Percentiles rank a stretch among this genome's conserved stretches.
Conservation (phyloP, 2,113 vertebrate genomes). For the Oryzias woworae region DNA sequence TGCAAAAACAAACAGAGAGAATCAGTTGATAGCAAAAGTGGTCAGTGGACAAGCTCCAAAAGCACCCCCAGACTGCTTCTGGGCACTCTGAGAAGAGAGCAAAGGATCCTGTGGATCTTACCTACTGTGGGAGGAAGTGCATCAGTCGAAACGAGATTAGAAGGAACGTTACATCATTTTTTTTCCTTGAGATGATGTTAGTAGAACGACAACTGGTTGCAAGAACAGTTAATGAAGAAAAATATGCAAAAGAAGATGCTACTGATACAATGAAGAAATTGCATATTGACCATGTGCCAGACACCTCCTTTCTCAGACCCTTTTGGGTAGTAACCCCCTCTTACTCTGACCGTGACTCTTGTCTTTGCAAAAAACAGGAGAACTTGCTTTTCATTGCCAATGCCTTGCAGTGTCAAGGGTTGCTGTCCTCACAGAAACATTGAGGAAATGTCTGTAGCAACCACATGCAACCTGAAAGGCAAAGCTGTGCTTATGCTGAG, state of each 20-base stretch:
- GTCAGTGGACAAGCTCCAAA: background rate
- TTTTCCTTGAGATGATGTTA: background rate
- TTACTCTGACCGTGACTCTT: background rate
- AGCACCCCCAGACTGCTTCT: background rate
- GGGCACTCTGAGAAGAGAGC: conserved; percentile 1
- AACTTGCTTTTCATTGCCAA: conserved; percentile 2
- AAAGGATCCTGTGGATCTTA: conserved; percentile 2
- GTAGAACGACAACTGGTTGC: background rate
- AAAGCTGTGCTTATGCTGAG: conserved; percentile 1
- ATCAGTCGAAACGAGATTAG: background rate
- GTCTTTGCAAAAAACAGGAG: conserved; percentile 1
- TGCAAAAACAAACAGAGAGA: conserved; percentile 5
- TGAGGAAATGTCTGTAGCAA: background rate
- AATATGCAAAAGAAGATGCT: conserved; percentile 2
- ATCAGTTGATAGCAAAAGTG: conserved; percentile 2
- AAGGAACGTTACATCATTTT: conserved; percentile 4
- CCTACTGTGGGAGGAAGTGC: background rate
- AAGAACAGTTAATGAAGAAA: background rate
- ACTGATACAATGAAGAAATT: background rate
- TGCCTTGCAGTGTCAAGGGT: background rate
- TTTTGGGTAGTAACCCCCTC: conserved; percentile 5
- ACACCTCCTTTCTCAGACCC: background rate
- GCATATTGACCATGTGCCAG: background rate
- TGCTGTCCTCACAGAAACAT: background rate
- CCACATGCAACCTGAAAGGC: background rate